Percentiles rank a stretch among this genome's conserved stretches.
Conservation (phyloP, 2,888 invertebrate species). For the Agriopis marginaria region DNA sequence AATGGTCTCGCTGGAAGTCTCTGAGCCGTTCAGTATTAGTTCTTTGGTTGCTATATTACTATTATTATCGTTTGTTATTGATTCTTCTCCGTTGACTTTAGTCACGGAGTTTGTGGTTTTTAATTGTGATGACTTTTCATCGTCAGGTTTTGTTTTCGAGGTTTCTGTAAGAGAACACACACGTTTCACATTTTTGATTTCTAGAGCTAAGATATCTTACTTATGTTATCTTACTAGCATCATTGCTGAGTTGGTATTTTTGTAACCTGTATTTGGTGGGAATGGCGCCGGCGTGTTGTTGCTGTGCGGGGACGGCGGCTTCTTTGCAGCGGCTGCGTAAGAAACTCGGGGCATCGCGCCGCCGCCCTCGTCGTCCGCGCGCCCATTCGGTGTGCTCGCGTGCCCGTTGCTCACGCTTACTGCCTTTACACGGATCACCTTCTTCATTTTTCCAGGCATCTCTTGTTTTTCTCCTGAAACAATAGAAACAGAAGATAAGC, state of each 20-base stretch:
- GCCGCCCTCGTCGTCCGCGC: constrained; percentile 79
- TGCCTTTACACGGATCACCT: constrained; percentile 66
- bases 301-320: constrained; percentile 75
- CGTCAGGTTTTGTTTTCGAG: constrained; percentile 67
- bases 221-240: too few relatives aligned
- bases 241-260: background rate
- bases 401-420: constrained; percentile 77
- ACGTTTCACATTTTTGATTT: background rate
- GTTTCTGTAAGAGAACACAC: constrained; percentile 62
- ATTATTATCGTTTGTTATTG: constrained; percentile 64
- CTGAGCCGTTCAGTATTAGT: constrained; percentile 77
- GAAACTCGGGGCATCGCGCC: constrained; percentile 71
- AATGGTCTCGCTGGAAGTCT: constrained; percentile 65
- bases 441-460: constrained; percentile 76
- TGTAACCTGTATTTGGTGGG: constrained; percentile 69
- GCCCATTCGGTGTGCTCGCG: constrained; percentile 76
- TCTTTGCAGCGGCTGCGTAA: constrained; percentile 79
- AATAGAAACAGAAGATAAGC: constrained; percentile 49
- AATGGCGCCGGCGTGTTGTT: constrained; percentile 70
- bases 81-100: constrained; percentile 72
- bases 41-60: constrained; percentile 80
- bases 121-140: constrained; percentile 67
- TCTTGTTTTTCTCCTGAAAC: constrained; percentile 76
- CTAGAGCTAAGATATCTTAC: background rate
- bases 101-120: constrained; percentile 61